Percentiles rank a stretch among this genome's conserved stretches.
These are phyloP conservation scores for Ctenochaetus hawaiiensis DNA, from an alignment of 2,797 vertebrate species.

Conservation along the genomic window DNA sequence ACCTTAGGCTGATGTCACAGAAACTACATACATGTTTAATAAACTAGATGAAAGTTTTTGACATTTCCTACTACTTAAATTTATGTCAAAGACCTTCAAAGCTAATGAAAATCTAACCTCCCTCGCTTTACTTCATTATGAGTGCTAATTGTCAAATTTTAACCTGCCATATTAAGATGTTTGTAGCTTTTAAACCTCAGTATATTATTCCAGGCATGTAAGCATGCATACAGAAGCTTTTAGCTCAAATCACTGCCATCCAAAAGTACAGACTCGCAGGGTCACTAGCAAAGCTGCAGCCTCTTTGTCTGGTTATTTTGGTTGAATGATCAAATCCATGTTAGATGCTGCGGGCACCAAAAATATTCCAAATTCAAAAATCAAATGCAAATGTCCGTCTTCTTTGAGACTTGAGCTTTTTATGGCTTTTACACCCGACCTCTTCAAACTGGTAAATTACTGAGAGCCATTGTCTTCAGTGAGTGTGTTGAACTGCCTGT, in stretches of 20 bases:
- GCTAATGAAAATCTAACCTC: background rate
- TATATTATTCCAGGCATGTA: background rate
- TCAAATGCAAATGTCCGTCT: slow-evolving; percentile 26
- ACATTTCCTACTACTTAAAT: too few species aligned
- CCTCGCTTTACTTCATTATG: background rate
- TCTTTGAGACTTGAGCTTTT: slow-evolving; percentile 39
- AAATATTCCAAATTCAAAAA: slow-evolving; percentile 22
- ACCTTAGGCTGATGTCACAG: too few species aligned
- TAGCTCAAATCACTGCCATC: background rate
- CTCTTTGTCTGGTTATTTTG: background rate
- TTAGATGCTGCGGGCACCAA: slow-evolving; percentile 8
- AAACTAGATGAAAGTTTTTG: too few species aligned
- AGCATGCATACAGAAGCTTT: background rate
- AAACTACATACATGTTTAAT: too few species aligned
- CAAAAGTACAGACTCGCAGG: background rate
- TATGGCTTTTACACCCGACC: slow-evolving; percentile 52
- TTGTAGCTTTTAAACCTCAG: background rate
- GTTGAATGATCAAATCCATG: slow-evolving; percentile 17
- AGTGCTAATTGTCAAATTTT: background rate
- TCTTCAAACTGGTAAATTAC: slow-evolving; percentile 59
- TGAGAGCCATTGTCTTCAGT: slow-evolving; percentile 66
- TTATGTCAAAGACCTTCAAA: background rate
- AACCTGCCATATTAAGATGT: background rate
- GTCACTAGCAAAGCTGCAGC: background rate
- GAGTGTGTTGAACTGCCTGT: slow-evolving; percentile 57